These are phyloP conservation scores for Neotragus moschatus DNA, from an alignment of 2,113 vertebrate genomes.

Conservation along the genomic window DNA sequence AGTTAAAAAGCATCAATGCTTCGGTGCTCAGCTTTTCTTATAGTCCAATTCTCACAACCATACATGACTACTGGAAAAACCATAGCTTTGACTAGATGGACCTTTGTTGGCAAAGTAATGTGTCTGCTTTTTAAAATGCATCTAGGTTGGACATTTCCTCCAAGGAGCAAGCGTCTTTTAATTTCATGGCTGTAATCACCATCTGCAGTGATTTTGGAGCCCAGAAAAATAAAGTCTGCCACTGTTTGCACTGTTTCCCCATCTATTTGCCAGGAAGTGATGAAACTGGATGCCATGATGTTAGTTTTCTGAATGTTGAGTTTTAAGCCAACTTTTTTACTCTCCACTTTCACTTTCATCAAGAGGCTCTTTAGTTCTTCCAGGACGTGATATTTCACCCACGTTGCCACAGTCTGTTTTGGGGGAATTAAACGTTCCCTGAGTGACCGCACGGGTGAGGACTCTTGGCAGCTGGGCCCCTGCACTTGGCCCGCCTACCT, in stretches of 20 bases:
- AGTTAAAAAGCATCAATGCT: not conserved
- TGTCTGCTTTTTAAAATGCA: not conserved
- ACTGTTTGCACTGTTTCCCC: not conserved
- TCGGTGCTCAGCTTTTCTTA: fast-evolving
- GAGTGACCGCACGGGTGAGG: not conserved
- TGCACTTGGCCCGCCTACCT: fast-evolving
- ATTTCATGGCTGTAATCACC: not conserved
- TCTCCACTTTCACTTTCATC: not conserved
- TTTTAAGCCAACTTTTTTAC: not conserved
- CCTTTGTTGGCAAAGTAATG: not conserved
- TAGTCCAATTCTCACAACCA: not conserved
- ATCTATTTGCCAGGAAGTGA: not conserved
- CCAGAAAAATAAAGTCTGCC: not conserved
- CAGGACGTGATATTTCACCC: not conserved
- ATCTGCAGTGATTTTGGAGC: not conserved
- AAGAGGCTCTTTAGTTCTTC: not conserved
- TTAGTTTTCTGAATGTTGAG: not conserved
- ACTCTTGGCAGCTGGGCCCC: not conserved
- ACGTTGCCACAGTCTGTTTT: fast-evolving
- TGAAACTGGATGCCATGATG: no score
- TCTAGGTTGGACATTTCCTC: not conserved
- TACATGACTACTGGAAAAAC: not conserved
- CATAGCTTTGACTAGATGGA: not conserved
- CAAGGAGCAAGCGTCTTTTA: not conserved
- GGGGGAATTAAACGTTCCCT: fast-evolving